Base-by-base conservation (phyloP, 1,140 invertebrate genomes). In the Cyphomyrmex costatus region DNA sequence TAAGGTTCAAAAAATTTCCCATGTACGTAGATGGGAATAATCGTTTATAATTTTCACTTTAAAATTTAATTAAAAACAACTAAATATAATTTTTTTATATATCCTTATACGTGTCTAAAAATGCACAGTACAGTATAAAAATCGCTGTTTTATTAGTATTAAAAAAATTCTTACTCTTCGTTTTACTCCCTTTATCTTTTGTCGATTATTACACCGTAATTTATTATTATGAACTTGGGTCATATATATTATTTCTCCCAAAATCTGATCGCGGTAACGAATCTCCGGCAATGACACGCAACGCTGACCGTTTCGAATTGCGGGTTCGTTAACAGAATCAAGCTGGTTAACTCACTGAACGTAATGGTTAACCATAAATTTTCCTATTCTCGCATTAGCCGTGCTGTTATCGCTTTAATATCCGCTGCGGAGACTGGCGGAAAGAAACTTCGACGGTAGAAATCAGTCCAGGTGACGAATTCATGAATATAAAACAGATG, bases 401-500 rank as follows among this genome's bases (percentile, higher is more conserved):
- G 83, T 33, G 30, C 84, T 87, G 90, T 92, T 91, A 92, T 92
- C 89, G 80, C 65, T 91, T 90, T 92, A 91, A 92, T 87, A 84
- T 70, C 76, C 68, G 71, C 14, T 60, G 10, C 49, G 58, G 27
- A 70, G 70, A 65, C 61, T 51, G 63, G 36, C 8, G 36, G 36
- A 49, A 58, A 74, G 42, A 91, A 91, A 49, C 87, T 91, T 74
- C 65, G 12, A 66, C 49, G 27, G 56, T 84, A 86, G 90, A 89
- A 87, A 88, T 83, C 79, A 86, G 66, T 27, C 60, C 87, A 90
- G 78, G 82, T 91, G 90, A 91, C 87, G 92, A 93, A 92, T 92
- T 92, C 92, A 93, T 92, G 92, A 93, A 92, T 93, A 92, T 79
- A 92, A 93, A 92, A 76, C 87, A 89, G 91, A 86, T 86, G 80